Base-by-base conservation (phyloP, 2,113 vertebrate genomes). In the Oncorhynchus gorbuscha region DNA sequence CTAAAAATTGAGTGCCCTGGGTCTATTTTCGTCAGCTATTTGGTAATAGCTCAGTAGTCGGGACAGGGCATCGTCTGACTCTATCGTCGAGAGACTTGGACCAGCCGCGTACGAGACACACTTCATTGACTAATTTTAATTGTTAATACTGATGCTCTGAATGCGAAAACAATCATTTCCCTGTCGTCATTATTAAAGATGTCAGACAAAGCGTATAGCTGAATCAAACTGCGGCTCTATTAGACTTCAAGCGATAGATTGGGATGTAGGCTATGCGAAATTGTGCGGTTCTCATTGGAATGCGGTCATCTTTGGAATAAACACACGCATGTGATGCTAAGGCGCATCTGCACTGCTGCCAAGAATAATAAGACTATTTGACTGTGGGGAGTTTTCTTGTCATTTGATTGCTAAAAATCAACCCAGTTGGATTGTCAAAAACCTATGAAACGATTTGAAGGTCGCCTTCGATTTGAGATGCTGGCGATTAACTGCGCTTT, bases 401-500 rank as follows among this genome's bases (percentile, higher is more conserved):
- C 14, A 55, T 18, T 55, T 1, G 51, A 55, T 55, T 22, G 59
- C 6, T 62, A n/a, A 62, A 24, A 62, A 22, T 22, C 7, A 14
- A 55, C 4, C 51, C 51, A 14, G 51, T 5, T 16, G 51, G 51
- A 55, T 55, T 55, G 4, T 62, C 59, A 62, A 62, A 58, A 58
- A n/a, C 8, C 8, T 39, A 39, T 69, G 30, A 9, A 32, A 35
- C 20, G 9, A 16, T 58, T 73, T 32, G 69, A 71, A 76, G 45
- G 45, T 75, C 76, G 18, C 30, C 18, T 61, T 55, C 69, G 65
- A 48, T 62, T 72, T 78, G 74, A 67, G 76, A 79, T 86, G 84
- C 69, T 89, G 75, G 48, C 83, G 72, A 59, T 79, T 49, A 74
- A 85, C 65, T 78, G 79, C 32, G 86, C 84, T 74, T 64, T 91